Evolutionary conservation across 2,113 vertebrate genomes (phyloP).

Genomic region (Mus pahari): DNA sequence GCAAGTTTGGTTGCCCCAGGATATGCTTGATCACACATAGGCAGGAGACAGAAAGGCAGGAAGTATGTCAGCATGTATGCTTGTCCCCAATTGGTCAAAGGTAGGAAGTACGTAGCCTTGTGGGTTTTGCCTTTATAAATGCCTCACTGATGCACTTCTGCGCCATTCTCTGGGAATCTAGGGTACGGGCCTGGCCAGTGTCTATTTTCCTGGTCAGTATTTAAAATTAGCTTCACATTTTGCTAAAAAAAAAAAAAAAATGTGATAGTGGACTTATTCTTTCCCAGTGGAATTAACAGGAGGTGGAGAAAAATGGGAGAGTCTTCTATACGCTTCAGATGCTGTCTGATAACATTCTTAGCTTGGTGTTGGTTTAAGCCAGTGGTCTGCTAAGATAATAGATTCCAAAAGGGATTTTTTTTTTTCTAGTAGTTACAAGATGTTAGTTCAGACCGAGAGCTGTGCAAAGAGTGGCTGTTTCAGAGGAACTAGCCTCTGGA

Average conservation of each 20-base stretch:
- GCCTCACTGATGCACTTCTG: neutral
- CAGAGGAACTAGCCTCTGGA: neutral
- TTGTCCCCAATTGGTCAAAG: neutral
- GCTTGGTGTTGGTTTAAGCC: neutral
- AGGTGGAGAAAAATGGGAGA: neutral
- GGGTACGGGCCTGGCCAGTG: neutral
- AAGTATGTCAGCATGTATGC: neutral
- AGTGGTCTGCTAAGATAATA: neutral
- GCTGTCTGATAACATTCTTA: neutral
- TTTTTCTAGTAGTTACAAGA: neutral
- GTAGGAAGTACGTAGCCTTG: neutral
- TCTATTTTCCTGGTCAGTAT: neutral
- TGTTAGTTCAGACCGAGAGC: neutral
- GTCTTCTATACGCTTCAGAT: neutral
- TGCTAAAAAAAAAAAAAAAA: neutral
- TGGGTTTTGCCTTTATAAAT: neutral
- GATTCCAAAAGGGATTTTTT: neutral
- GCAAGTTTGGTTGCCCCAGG: neutral
- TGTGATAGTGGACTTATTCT: neutral
- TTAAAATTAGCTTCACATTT: neutral
- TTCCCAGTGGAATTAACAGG: neutral
- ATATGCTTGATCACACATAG: neutral
- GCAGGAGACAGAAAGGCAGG: neutral
- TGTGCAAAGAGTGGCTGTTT: neutral
- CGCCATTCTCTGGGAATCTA: neutral